A percentile compares a stretch with the other conserved stretches of the same genome.
Evolutionary conservation across 1,140 invertebrate species (phyloP).

Genomic region (Cyclina sinensis): DNA sequence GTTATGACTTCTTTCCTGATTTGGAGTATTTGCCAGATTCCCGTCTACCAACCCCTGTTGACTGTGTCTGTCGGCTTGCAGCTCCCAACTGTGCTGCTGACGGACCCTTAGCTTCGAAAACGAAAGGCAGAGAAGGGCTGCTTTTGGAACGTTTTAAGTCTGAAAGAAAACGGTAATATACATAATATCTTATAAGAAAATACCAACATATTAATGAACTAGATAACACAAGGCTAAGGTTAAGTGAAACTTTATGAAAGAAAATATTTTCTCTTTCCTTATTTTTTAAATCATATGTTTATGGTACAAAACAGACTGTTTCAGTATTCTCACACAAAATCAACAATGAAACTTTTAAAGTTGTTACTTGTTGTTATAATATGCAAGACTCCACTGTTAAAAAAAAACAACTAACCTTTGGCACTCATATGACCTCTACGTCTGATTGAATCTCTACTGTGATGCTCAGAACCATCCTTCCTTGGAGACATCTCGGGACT

Average conservation of each 20-base stretch:
- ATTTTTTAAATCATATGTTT: neutral
- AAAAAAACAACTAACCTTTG: conserved; percentile 80
- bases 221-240: no score
- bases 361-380: neutral
- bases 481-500: conserved; percentile 77
- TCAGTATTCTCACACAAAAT: neutral
- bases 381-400: no score
- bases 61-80: neutral
- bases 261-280: no score
- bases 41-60: neutral
- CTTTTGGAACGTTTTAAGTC: conserved; percentile 67
- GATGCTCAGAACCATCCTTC: conserved; percentile 80
- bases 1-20: neutral
- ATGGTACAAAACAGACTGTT: neutral
- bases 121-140: conserved; percentile 61
- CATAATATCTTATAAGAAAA: no score
- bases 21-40: conserved; percentile 36
- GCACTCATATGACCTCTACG: conserved; percentile 76
- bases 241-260: no score
- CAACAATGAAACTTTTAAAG: neutral
- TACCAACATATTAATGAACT: no score
- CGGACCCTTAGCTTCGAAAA: conserved; percentile 55
- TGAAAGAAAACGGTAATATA: conserved; percentile 12
- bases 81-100: neutral
- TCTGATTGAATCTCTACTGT: conserved; percentile 81